Evolutionary conservation across 2,888 invertebrate species (phyloP), one percentile per base, ranked within the genome.

Genomic region (Sarcophaga carnaria): DNA sequence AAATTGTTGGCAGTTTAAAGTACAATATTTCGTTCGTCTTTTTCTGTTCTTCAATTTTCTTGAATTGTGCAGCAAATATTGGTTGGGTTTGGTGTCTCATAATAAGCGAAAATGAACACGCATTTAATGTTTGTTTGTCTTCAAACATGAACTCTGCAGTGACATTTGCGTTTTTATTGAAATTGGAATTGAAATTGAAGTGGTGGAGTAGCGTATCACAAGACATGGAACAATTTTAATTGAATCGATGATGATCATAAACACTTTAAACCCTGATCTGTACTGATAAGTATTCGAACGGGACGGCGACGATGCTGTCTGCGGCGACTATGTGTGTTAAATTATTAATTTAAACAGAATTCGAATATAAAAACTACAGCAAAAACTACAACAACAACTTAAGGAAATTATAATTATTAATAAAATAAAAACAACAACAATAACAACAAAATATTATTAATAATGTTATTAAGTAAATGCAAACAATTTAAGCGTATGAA

Each of bases 191-290:
- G 71, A 82, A 76, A 70, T 71, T 83, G 78, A 59, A 76, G 49
- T 20, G n/a, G 22, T 67, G 66, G 54, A 72, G 27, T 14, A 63
- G 78, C 37, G 37, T 79, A 71, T 54, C 25, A 17, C 25, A 17
- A 81, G 69, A 17, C 54, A 67, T 20, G 17, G 71, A 84, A 67
- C 69, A 83, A 70, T 71, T 81, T 87, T 82, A 87, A 87, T 87
- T 87, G 79, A 84, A 87, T 87, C 87, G 87, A 87, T 87, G 87
- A 84, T 76, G 81, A 87, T 84, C 81, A 77, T 81, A 82, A 76
- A 84, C 87, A 87, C 81, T 87, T 84, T 80, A 78, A 77, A 79
- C 66, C 75, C 74, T 64, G 74, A 86, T 71, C 83, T 69, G 67
- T 49, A 71, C 14, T 70, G 60, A 3, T 64, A 14, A 54, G 5